Percentiles rank a stretch among this genome's conserved stretches.
These are phyloP conservation scores for Pedetes capensis DNA, from an alignment of 2,113 vertebrate species.

Conservation along the genomic window DNA sequence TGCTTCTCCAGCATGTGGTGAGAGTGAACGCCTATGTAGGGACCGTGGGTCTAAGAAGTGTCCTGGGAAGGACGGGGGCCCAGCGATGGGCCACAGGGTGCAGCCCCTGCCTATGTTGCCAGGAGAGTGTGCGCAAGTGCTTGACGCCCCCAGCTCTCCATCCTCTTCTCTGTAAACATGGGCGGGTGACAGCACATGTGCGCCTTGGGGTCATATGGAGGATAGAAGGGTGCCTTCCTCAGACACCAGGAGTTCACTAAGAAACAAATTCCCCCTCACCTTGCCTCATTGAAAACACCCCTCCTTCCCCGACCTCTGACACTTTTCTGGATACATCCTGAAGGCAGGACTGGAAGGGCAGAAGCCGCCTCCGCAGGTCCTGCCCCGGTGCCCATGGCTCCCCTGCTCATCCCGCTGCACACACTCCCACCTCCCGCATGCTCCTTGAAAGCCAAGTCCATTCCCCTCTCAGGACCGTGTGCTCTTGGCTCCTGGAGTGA, in stretches of 20 bases:
- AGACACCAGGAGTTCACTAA: neutral
- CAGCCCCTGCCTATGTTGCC: accelerated
- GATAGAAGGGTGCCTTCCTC: neutral
- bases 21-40: neutral
- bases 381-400: neutral
- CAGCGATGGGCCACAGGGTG: neutral
- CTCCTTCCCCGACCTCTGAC: neutral
- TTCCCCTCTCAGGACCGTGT: neutral
- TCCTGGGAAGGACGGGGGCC: neutral
- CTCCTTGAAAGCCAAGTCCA: neutral
- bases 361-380: accelerated
- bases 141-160: accelerated
- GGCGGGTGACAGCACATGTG: neutral
- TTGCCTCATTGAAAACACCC: neutral
- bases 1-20: accelerated
- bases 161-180: neutral
- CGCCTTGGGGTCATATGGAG: neutral
- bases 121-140: too few species aligned
- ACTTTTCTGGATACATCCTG: neutral
- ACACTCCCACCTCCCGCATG: accelerated
- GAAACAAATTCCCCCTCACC: neutral
- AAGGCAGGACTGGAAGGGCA: neutral
- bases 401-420: too few species aligned
- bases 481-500: neutral
- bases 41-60: accelerated